Evolutionary conservation across 2,797 vertebrate species (phyloP).

Genomic region (Oreortyx pictus): DNA sequence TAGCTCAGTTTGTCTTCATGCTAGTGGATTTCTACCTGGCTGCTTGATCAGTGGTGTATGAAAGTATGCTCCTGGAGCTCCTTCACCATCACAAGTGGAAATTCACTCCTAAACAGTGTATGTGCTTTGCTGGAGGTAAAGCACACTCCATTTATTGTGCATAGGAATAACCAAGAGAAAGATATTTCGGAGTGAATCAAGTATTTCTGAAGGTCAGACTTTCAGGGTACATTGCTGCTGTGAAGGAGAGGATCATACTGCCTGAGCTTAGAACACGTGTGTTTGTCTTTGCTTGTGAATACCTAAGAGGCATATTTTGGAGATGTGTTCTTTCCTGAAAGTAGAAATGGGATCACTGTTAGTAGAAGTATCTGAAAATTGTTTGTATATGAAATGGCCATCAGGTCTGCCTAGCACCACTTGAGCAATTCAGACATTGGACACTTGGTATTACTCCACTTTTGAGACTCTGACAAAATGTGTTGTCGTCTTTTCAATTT

Average conservation of each 20-base stretch:
- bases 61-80: neutral
- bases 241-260: neutral
- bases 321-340: neutral
- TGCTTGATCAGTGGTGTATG: slow-evolving; percentile 2
- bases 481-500: neutral
- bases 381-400: neutral
- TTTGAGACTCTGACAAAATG: neutral
- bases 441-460: neutral
- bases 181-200: neutral
- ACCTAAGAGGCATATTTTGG: neutral
- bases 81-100: neutral
- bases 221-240: neutral
- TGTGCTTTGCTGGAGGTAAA: neutral
- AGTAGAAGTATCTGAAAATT: neutral
- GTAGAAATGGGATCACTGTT: neutral
- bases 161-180: neutral
- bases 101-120: fast-evolving
- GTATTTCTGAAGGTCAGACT: neutral
- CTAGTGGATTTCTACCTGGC: neutral
- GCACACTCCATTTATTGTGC: fast-evolving
- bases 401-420: neutral
- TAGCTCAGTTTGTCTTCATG: neutral
- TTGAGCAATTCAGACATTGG: neutral
- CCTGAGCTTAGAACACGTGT: neutral
- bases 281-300: neutral